A percentile compares a stretch with the other conserved stretches of the same genome.
Evolutionary conservation across 2,797 vertebrate species (phyloP).

Genomic region (Myripristis jacobus): DNA sequence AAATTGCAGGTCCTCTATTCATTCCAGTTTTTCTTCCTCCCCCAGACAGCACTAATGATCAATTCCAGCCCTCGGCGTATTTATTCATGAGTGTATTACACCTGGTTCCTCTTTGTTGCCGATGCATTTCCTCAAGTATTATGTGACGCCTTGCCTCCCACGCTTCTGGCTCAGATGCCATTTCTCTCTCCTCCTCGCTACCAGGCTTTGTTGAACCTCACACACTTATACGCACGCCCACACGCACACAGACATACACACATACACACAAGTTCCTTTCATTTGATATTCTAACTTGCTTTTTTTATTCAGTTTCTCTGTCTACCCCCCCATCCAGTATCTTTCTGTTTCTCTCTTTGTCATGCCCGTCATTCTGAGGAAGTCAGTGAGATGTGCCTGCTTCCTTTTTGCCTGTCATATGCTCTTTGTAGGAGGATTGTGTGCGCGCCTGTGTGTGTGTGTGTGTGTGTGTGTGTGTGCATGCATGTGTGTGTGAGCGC

Average conservation of each 20-base stretch:
- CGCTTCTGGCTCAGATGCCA: constrained; percentile 51
- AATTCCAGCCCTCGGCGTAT: constrained; percentile 69
- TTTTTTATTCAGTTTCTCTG: constrained; percentile 37
- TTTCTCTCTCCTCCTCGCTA: constrained; percentile 55
- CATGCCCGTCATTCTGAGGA: neutral
- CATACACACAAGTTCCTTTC: constrained; percentile 12
- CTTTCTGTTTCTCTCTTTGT: constrained; percentile 27
- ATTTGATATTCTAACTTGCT: constrained; percentile 36
- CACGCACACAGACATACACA: neutral
- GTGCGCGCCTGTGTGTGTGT: neutral
- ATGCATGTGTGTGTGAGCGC: neutral
- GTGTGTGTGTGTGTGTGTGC: neutral
- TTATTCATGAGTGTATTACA: constrained; percentile 79
- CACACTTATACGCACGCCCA: neutral
- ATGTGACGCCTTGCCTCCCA: constrained; percentile 66
- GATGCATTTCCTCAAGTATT: constrained; percentile 72
- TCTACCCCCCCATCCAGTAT: neutral
- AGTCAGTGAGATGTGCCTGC: constrained; percentile 6
- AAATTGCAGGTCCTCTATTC: constrained; percentile 50
- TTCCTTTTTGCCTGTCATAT: constrained; percentile 1
- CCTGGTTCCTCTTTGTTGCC: constrained; percentile 72
- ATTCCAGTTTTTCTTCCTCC: constrained; percentile 39
- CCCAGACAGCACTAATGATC: constrained; percentile 73
- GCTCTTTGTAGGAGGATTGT: neutral
- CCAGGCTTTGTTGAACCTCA: constrained; percentile 47